Conservation (phyloP, 2,888 invertebrate species). For the Strigamia crassipes region DNA sequence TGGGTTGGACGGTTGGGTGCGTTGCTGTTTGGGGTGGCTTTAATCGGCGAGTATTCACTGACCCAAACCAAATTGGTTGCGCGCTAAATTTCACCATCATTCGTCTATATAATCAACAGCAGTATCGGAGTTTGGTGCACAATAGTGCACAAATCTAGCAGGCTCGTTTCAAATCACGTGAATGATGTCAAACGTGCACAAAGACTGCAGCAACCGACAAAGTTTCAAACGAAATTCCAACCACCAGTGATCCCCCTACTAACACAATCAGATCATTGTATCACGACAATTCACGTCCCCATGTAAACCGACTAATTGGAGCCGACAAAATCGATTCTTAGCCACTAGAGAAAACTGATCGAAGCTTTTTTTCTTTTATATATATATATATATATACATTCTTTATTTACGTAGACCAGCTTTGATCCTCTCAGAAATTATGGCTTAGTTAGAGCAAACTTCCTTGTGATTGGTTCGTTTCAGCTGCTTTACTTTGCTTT, state of each 20-base stretch:
- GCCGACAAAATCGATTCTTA: slow-evolving; percentile 19
- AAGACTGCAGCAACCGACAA: slow-evolving; percentile 14
- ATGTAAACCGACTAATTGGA: slow-evolving; percentile 28
- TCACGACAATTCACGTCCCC: slow-evolving; percentile 13
- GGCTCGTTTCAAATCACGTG: slow-evolving; percentile 31
- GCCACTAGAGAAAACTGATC: slow-evolving; percentile 25
- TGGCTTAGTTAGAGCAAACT: neutral
- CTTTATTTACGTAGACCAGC: neutral
- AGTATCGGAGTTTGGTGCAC: slow-evolving; percentile 15
- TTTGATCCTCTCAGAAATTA: neutral
- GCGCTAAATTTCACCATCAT: slow-evolving; percentile 34
- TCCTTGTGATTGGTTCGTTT: neutral
- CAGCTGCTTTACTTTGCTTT: neutral
- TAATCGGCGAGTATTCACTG: slow-evolving; percentile 26
- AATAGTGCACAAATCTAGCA: slow-evolving; percentile 1
- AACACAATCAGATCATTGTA: slow-evolving; percentile 27
- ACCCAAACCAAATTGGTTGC: slow-evolving; percentile 33
- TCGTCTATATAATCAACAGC: slow-evolving; percentile 36
- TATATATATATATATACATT: too few species aligned
- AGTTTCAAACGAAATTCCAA: slow-evolving; percentile 6
- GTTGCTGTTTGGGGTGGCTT: slow-evolving; percentile 15
- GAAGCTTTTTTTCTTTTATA: neutral
- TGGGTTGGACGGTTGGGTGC: neutral
- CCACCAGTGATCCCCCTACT: slow-evolving; percentile 9
- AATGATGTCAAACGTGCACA: slow-evolving; percentile 23